Conservation (phyloP, 2,113 vertebrate species). For the Stercorarius parasiticus region DNA sequence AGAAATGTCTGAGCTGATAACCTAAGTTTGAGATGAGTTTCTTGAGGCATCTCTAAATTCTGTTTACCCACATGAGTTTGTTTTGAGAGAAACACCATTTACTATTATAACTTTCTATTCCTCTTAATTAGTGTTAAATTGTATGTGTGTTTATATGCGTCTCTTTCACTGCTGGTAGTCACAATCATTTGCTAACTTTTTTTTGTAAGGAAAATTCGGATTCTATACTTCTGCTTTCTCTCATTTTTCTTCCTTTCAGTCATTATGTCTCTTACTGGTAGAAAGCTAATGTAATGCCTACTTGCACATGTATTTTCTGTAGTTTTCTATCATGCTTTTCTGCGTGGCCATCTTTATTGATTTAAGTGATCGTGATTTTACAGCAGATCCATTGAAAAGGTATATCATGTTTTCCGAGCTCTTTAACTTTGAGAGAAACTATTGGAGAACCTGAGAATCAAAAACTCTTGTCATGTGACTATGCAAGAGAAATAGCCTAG, state of each 20-base stretch:
- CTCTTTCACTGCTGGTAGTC: background rate
- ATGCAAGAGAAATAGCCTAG: background rate
- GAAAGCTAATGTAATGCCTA: background rate
- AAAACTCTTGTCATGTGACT: background rate
- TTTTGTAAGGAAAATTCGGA: background rate
- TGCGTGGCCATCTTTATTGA: background rate
- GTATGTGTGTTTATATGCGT: fast-evolving
- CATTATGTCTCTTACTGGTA: background rate
- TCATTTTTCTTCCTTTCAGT: background rate
- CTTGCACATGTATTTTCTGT: background rate
- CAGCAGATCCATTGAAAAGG: background rate
- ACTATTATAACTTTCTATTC: background rate
- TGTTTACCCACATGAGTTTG: background rate
- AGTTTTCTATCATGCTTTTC: background rate
- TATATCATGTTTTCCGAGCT: background rate
- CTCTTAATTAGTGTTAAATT: background rate
- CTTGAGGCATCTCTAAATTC: background rate
- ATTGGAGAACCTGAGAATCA: background rate
- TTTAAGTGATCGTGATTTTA: background rate
- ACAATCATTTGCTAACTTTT: background rate
- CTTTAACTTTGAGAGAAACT: background rate
- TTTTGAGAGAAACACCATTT: background rate
- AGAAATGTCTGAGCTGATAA: background rate
- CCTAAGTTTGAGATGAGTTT: background rate
- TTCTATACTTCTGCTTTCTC: background rate